Evolutionary conservation across 2,113 vertebrate species (phyloP).

Genomic region (Oreochromis spilurus): DNA sequence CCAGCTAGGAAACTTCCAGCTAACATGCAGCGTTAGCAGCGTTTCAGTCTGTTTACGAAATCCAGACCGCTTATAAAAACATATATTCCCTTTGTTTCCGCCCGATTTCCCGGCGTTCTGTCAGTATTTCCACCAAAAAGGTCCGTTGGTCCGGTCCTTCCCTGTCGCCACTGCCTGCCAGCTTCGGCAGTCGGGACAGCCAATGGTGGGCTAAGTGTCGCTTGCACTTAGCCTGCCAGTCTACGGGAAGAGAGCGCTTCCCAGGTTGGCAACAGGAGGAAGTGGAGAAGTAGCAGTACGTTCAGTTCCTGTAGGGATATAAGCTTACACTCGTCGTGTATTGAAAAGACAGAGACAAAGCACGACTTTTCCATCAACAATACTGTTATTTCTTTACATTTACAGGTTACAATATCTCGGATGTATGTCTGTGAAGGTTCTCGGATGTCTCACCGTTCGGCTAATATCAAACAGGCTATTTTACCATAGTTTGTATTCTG

Average conservation of each 20-base stretch:
- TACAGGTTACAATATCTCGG: background rate
- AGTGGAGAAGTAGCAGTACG: background rate
- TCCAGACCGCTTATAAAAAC: background rate
- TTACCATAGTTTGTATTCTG: background rate
- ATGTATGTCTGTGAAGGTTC: background rate
- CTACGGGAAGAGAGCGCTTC: conserved; percentile 3
- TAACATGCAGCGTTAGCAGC: background rate
- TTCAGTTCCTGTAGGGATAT: background rate
- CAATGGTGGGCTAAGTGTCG: conserved; percentile 28
- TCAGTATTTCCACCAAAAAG: background rate
- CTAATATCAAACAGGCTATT: background rate
- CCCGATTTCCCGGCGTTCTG: background rate
- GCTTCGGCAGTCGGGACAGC: conserved; percentile 57
- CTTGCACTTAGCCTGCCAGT: conserved; percentile 7
- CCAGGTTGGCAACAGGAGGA: conserved; percentile 10
- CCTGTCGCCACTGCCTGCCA: conserved; percentile 57
- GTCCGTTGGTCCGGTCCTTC: conserved; percentile 7
- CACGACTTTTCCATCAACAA: background rate
- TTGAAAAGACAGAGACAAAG: background rate
- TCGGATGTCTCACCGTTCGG: background rate
- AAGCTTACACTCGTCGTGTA: background rate
- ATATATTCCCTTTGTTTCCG: background rate
- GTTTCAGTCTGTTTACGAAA: background rate
- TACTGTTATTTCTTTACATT: background rate
- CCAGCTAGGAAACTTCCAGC: conserved; percentile 36